phyloP scores from a whole-genome alignment of 2,888 invertebrate species.

The Hoplodrina blanda region DNA sequence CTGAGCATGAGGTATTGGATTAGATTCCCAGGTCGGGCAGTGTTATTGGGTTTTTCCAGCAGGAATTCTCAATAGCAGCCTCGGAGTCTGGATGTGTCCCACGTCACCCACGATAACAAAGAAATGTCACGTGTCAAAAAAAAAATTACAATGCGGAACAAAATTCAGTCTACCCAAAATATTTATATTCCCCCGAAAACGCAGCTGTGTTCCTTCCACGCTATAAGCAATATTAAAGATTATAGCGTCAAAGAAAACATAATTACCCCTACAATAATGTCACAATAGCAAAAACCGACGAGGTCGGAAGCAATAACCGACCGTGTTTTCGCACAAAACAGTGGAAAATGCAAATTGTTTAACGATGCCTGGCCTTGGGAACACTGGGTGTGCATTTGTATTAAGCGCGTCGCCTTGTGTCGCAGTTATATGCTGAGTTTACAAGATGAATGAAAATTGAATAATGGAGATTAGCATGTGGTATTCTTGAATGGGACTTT shows the following conservation, averaged over 20 bases:
- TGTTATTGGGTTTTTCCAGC: no score
- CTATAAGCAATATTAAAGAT: constrained; percentile 23
- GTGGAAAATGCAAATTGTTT: constrained; percentile 54
- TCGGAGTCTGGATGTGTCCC: no score
- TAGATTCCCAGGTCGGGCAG: no score
- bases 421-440: background rate
- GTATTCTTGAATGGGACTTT: no score
- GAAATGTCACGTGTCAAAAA: no score
- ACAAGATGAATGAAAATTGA: constrained; percentile 6
- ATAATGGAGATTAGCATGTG: background rate
- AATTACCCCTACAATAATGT: constrained; percentile 51
- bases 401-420: constrained; percentile 13
- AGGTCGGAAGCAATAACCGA: constrained; percentile 51
- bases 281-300: constrained; percentile 47
- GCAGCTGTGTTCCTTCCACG: background rate
- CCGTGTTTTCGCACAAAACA: constrained; percentile 55
- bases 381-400: constrained; percentile 37
- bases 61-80: no score
- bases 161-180: constrained; percentile 5
- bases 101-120: no score
- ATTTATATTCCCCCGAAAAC: constrained; percentile 3
- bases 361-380: constrained; percentile 39
- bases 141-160: background rate
- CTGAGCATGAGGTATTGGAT: no score
- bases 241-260: constrained; percentile 40